Evolutionary conservation across 2,888 invertebrate genomes (phyloP).

Genomic region (Vannuccia rotundouncinata): DNA sequence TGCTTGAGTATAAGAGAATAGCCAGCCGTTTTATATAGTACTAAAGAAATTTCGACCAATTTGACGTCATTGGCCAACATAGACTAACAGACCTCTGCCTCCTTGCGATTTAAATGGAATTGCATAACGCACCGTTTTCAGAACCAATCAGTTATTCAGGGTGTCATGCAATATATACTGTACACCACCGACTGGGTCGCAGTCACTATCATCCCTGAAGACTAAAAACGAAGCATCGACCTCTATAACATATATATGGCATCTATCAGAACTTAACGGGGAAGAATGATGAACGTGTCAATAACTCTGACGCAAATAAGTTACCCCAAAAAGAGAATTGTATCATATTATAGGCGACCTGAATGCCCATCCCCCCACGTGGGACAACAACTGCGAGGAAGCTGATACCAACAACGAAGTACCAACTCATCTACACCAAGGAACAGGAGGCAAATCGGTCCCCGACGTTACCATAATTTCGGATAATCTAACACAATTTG

Average conservation of each 20-base stretch:
- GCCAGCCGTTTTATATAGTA: too few species aligned
- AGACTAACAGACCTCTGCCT: too few species aligned
- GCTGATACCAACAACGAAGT: neutral
- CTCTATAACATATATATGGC: neutral
- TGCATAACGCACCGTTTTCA: too few species aligned
- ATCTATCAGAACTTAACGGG: constrained; percentile 8
- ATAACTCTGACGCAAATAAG: neutral
- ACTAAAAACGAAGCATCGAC: neutral
- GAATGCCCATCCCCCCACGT: neutral
- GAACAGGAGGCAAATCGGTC: constrained; percentile 4
- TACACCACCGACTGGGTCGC: constrained; percentile 1
- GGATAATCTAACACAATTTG: constrained; percentile 11
- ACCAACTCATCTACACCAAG: constrained; percentile 5
- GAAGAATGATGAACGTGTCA: constrained; percentile 4
- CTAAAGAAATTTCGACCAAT: too few species aligned
- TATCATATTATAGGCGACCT: neutral
- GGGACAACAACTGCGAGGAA: constrained; percentile 10
- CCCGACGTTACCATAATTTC: neutral
- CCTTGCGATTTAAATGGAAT: too few species aligned
- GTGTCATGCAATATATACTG: too few species aligned
- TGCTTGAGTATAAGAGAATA: too few species aligned
- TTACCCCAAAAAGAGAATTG: neutral
- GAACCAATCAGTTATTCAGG: too few species aligned
- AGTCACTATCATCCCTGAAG: constrained; percentile 15
- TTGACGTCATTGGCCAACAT: too few species aligned